A percentile compares a stretch with the other conserved stretches of the same genome.
These are phyloP conservation scores for Cephonodes hylas DNA, from an alignment of 2,888 invertebrate species.

Conservation along the genomic window DNA sequence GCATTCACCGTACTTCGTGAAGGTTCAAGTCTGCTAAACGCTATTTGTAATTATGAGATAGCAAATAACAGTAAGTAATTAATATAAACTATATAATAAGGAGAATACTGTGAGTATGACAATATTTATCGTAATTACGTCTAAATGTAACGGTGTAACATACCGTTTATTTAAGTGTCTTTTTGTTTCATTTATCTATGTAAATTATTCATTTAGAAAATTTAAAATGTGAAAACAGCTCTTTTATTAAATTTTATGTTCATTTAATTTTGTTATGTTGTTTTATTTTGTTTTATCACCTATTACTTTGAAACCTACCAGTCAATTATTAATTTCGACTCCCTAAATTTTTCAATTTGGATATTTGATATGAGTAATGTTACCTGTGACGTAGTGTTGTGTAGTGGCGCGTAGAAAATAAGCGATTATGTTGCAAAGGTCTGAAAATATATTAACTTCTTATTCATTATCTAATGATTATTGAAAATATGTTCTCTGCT, in stretches of 20 bases:
- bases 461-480: too few relatives aligned
- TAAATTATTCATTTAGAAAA: slow-evolving; percentile 25
- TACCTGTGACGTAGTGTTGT: not conserved
- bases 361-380: slow-evolving; percentile 6
- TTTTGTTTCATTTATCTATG: slow-evolving; percentile 1
- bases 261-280: slow-evolving; percentile 40
- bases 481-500: too few relatives aligned
- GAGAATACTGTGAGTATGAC: slow-evolving; percentile 60
- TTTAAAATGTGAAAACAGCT: slow-evolving; percentile 20
- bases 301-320: slow-evolving; percentile 59
- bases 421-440: not conserved
- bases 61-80: too few relatives aligned
- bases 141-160: slow-evolving; percentile 9
- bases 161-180: slow-evolving; percentile 2
- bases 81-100: too few relatives aligned
- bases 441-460: not conserved
- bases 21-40: too few relatives aligned
- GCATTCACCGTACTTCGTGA: too few relatives aligned
- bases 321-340: slow-evolving; percentile 77
- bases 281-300: slow-evolving; percentile 38
- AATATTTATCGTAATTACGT: slow-evolving; percentile 40
- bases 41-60: too few relatives aligned
- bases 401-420: slow-evolving; percentile 7
- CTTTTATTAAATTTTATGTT: slow-evolving; percentile 47
- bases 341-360: slow-evolving; percentile 81